Conservation (phyloP, 2,113 vertebrate species). For the Neoarius graeffei region DNA sequence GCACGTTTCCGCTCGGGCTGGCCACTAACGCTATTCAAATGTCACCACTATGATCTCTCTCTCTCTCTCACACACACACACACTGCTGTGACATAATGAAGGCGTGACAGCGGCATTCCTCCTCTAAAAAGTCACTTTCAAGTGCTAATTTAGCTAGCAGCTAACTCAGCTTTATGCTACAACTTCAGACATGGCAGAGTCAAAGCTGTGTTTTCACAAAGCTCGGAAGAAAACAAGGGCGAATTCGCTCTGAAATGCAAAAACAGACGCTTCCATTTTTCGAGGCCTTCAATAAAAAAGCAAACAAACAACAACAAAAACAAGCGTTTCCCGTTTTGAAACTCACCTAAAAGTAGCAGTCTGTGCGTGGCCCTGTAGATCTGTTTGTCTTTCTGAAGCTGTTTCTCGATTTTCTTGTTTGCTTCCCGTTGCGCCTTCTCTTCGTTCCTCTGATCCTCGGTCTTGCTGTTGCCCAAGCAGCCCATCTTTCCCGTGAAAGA, state of each 20-base stretch:
- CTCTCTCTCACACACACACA: neutral
- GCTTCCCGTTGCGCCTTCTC: conserved; percentile 47
- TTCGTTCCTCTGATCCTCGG: conserved; percentile 46
- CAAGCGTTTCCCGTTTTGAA: neutral
- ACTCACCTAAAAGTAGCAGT: conserved; percentile 39
- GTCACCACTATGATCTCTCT: neutral
- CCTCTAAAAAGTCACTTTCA: neutral
- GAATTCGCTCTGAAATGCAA: neutral
- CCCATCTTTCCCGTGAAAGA: conserved; percentile 45
- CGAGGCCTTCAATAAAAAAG: conserved; percentile 11
- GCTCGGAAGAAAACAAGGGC: neutral
- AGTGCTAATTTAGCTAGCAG: neutral
- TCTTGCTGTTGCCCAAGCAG: conserved; percentile 48
- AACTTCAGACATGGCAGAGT: neutral
- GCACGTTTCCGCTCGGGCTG: conserved; percentile 20
- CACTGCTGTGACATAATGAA: neutral
- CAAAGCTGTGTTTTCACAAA: neutral
- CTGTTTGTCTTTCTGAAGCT: conserved; percentile 49
- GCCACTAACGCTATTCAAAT: conserved; percentile 30
- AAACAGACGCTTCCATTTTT: neutral
- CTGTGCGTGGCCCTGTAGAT: conserved; percentile 48
- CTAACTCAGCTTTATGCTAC: neutral
- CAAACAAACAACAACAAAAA: neutral
- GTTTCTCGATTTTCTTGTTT: conserved; percentile 48
- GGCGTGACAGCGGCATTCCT: conserved; percentile 18